phyloP scores from a whole-genome alignment of 2,888 invertebrate species.

The Drosophila birchii region DNA sequence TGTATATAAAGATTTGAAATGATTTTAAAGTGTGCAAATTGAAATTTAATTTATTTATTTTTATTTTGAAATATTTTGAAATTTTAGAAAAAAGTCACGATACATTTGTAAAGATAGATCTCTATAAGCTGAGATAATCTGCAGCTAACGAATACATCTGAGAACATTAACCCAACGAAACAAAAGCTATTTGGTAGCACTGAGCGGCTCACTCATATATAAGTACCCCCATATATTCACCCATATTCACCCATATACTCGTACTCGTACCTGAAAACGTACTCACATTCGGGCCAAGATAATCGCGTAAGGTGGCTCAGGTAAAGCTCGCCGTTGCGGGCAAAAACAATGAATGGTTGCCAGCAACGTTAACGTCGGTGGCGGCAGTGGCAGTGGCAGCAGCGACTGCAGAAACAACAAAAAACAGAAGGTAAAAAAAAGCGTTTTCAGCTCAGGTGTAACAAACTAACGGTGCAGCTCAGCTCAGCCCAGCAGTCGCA shows the following conservation, averaged over 20 bases:
- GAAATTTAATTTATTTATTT: no score
- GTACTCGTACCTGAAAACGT: constrained; percentile 4
- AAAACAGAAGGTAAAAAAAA: neutral
- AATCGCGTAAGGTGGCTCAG: constrained; percentile 35
- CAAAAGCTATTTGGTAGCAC: neutral
- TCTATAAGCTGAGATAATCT: neutral
- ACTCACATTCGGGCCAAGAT: constrained; percentile 29
- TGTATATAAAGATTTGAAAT: no score
- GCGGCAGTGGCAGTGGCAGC: constrained; percentile 3
- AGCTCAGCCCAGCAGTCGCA: constrained; percentile 69
- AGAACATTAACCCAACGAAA: neutral
- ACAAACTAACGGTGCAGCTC: constrained; percentile 79
- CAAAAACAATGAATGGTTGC: constrained; percentile 45
- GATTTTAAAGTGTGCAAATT: no score
- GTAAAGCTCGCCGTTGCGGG: constrained; percentile 35
- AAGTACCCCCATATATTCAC: neutral
- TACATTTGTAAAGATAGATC: no score
- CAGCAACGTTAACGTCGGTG: constrained; percentile 6
- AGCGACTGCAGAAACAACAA: constrained; percentile 6
- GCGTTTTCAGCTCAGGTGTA: constrained; percentile 72
- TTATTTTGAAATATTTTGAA: no score
- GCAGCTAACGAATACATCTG: no score
- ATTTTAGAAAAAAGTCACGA: no score
- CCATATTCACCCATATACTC: constrained; percentile 1
- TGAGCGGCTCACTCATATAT: neutral